These are phyloP conservation scores for Trypoxylon attenuatum DNA, from an alignment of 2,888 invertebrate genomes.

Conservation along the genomic window DNA sequence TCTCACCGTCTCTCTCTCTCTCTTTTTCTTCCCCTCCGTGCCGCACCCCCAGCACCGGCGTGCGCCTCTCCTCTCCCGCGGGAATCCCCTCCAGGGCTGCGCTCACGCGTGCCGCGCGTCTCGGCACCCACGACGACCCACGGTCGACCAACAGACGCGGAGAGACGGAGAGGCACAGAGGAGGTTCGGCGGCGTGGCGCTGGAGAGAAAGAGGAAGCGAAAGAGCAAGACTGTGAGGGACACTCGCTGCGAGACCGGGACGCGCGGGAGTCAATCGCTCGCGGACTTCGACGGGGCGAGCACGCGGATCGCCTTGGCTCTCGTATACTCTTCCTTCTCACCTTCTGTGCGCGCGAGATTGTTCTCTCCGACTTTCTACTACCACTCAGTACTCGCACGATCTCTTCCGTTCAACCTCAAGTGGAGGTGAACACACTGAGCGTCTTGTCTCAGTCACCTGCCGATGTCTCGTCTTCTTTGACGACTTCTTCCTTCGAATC, in stretches of 20 bases:
- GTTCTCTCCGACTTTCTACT: background rate
- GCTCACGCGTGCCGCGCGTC: slow-evolving; percentile 70
- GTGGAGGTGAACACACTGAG: no score
- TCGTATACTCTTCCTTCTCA: slow-evolving; percentile 34
- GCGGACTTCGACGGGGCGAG: slow-evolving; percentile 70
- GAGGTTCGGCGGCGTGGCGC: no score
- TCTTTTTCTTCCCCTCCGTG: slow-evolving; percentile 11
- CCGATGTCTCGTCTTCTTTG: no score
- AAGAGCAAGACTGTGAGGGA: background rate
- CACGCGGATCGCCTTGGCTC: slow-evolving; percentile 40
- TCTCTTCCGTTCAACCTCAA: background rate
- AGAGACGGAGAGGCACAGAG: background rate
- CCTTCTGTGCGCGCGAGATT: slow-evolving; percentile 10
- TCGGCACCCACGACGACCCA: no score
- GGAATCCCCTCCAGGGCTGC: slow-evolving; percentile 56
- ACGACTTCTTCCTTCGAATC: no score
- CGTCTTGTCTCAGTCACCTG: no score
- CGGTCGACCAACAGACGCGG: background rate
- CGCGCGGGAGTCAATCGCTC: slow-evolving; percentile 72
- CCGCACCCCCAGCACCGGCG: slow-evolving; percentile 47
- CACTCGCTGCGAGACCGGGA: slow-evolving; percentile 59
- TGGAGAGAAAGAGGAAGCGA: background rate
- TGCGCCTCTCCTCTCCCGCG: slow-evolving; percentile 63
- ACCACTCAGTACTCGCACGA: background rate
- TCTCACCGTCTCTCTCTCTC: no score